Evolutionary conservation across 1,140 invertebrate species (phyloP).

Genomic region (Drosophila ironensis): DNA sequence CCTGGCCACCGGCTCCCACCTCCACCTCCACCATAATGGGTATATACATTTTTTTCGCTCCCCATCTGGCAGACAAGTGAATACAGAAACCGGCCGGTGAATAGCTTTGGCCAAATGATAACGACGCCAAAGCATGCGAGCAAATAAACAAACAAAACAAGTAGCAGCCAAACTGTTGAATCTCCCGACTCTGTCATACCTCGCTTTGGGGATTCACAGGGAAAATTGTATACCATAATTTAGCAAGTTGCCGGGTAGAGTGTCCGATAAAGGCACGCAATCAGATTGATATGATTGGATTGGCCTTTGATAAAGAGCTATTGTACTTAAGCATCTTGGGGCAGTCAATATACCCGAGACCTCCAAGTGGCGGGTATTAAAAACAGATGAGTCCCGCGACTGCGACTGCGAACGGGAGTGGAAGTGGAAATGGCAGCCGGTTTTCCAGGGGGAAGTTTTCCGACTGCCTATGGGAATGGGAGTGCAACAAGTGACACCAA

Average conservation of each 20-base stretch:
- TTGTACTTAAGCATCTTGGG: too few species aligned
- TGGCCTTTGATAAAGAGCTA: neutral
- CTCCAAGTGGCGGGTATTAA: neutral
- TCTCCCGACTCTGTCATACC: slow-evolving; percentile 9
- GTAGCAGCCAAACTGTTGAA: neutral
- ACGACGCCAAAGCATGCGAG: slow-evolving; percentile 63
- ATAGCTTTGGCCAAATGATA: slow-evolving; percentile 58
- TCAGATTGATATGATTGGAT: too few species aligned
- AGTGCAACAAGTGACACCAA: slow-evolving; percentile 47
- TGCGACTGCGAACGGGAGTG: slow-evolving; percentile 20
- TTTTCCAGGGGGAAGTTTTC: slow-evolving; percentile 1
- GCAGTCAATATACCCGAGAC: neutral
- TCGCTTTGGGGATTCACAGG: neutral
- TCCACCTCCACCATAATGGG: too few species aligned
- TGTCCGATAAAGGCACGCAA: too few species aligned
- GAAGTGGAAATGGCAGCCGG: slow-evolving; percentile 13
- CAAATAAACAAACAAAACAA: slow-evolving; percentile 52
- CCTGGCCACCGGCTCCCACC: too few species aligned
- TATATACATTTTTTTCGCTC: too few species aligned
- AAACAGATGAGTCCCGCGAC: slow-evolving; percentile 32
- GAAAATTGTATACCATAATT: too few species aligned
- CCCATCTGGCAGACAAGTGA: slow-evolving; percentile 5
- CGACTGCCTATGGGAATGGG: neutral
- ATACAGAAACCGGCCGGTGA: slow-evolving; percentile 59
- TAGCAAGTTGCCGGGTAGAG: too few species aligned